Conservation (phyloP, 2,888 invertebrate genomes). For the Andrena trimmerana region DNA sequence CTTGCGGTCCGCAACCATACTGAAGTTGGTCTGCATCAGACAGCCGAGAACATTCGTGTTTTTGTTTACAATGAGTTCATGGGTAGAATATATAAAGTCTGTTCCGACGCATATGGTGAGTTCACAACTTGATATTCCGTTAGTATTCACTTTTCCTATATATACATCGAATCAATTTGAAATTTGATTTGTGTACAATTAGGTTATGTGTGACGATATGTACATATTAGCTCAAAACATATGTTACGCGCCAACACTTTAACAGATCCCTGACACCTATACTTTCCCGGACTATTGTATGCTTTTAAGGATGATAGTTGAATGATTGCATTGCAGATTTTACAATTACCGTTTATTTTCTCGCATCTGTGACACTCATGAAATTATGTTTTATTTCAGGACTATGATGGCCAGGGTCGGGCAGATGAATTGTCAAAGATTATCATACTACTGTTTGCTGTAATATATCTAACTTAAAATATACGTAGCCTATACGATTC, state of each 20-base stretch:
- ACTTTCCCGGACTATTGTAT: too few species aligned
- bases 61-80: constrained; percentile 74
- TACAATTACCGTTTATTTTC: too few species aligned
- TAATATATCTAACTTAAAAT: constrained; percentile 81
- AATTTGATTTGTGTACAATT: constrained; percentile 15
- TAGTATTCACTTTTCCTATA: neutral
- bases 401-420: constrained; percentile 95
- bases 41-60: constrained; percentile 30
- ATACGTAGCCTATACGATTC: neutral
- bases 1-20: constrained; percentile 17
- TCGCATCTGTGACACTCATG: neutral
- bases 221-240: neutral
- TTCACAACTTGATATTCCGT: constrained; percentile 1
- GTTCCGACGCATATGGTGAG: constrained; percentile 81
- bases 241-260: neutral
- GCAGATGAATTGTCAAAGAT: constrained; percentile 96
- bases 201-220: constrained; percentile 51
- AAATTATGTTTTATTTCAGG: constrained; percentile 85
- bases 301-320: too few species aligned
- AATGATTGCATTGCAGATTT: too few species aligned
- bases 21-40: neutral
- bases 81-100: constrained; percentile 78
- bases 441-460: constrained; percentile 96
- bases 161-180: neutral
- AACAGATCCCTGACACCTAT: neutral